Evolutionary conservation across 2,797 vertebrate species (phyloP).

Genomic region (Eidolon dupreanum): DNA sequence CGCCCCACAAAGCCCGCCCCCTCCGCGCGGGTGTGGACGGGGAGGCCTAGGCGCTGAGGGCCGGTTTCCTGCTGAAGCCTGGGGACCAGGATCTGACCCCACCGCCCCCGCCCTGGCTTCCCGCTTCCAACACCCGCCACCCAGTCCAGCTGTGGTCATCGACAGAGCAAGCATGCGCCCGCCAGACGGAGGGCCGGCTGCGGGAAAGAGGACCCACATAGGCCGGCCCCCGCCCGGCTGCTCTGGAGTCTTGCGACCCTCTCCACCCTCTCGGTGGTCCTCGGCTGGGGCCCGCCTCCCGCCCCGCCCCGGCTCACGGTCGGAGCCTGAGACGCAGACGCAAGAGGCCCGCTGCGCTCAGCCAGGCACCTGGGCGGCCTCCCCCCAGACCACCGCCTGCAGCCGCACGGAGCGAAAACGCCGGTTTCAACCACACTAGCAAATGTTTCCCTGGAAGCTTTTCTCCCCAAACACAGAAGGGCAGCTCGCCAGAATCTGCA

Average conservation of each 20-base stretch:
- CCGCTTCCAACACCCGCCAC: background rate
- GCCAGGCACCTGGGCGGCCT: too few relatives aligned
- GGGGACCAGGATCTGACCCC: background rate
- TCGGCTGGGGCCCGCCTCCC: background rate
- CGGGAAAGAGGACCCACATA: too few relatives aligned
- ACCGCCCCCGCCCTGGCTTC: too few relatives aligned
- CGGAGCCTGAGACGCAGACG: background rate
- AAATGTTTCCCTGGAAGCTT: conserved; percentile 34
- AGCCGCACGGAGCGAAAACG: background rate
- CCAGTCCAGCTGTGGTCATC: too few relatives aligned
- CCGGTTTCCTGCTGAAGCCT: background rate
- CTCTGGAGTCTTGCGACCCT: too few relatives aligned
- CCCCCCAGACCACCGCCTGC: background rate
- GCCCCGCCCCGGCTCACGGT: accelerated
- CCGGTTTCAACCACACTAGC: background rate
- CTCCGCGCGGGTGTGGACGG: background rate
- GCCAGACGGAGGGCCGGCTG: too few relatives aligned
- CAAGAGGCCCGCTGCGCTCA: too few relatives aligned
- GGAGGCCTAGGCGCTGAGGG: background rate
- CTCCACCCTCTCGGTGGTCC: too few relatives aligned
- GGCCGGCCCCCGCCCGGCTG: too few relatives aligned
- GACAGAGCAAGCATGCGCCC: background rate
- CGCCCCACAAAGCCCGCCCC: background rate
- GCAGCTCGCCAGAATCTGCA: background rate
- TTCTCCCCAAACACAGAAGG: background rate